Evolutionary conservation across 2,113 vertebrate species (phyloP).

Genomic region (Rhineura floridana): DNA sequence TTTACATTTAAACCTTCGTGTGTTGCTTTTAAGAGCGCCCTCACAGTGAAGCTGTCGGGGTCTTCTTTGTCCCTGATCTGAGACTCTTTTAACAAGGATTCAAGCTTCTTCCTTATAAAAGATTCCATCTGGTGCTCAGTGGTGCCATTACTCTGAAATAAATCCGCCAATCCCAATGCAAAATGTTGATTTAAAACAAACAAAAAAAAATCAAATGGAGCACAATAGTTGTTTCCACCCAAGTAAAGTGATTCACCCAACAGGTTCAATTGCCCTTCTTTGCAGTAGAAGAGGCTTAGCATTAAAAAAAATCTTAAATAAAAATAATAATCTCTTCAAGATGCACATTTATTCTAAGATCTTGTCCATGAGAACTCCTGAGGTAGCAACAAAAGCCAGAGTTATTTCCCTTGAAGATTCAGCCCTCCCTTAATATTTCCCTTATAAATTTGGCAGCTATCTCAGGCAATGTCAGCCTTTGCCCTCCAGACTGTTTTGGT

Average conservation of each 20-base stretch:
- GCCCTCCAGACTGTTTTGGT: background rate
- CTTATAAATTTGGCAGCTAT: background rate
- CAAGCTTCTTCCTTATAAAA: constrained; percentile 94
- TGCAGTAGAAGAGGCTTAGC: background rate
- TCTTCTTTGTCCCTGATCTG: constrained; percentile 96
- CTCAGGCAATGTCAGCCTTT: background rate
- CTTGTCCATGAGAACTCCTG: background rate
- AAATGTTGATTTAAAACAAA: accelerated
- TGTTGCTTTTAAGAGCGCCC: constrained; percentile 90
- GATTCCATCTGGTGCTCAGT: constrained; percentile 93
- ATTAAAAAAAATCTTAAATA: background rate
- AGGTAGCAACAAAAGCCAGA: background rate
- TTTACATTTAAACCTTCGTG: constrained; percentile 91
- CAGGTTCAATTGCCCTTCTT: background rate
- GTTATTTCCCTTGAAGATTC: background rate
- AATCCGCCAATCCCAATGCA: constrained; percentile 37
- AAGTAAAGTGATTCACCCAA: background rate
- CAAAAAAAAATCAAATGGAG: background rate
- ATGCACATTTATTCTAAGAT: background rate
- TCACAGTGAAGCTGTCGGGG: constrained; percentile 93
- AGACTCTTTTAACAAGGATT: constrained; percentile 93
- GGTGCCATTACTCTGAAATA: constrained; percentile 85
- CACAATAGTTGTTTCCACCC: accelerated
- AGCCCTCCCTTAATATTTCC: too few species aligned
- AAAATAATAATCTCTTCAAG: background rate